Percentiles rank a stretch among this genome's conserved stretches.
Conservation (phyloP, 2,888 invertebrate genomes). For the Caenorhabditis becei region DNA sequence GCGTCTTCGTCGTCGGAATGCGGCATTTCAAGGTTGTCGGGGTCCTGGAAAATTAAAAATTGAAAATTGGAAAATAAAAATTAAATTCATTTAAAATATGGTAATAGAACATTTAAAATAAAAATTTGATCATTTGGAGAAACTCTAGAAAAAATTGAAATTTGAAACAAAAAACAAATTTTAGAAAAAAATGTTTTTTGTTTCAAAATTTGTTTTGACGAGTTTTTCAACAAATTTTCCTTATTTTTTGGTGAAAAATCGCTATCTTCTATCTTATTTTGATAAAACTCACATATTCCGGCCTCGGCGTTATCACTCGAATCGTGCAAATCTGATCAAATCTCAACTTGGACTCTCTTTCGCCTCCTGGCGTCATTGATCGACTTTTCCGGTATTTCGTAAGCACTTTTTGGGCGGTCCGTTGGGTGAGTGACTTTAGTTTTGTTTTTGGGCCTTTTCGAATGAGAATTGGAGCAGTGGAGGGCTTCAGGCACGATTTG, state of each 20-base stretch:
- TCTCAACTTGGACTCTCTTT: conserved; percentile 7
- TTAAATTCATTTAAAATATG: too few species aligned
- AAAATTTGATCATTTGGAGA: too few species aligned
- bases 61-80: too few species aligned
- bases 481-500: conserved; percentile 40
- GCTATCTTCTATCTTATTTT: background rate
- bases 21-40: conserved; percentile 35
- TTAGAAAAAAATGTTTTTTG: too few species aligned
- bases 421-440: conserved; percentile 28
- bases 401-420: conserved; percentile 18
- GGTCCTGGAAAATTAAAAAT: conserved; percentile 47
- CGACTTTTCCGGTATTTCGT: conserved; percentile 37
- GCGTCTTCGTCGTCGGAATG: conserved; percentile 37
- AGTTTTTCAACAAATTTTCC: too few species aligned
- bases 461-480: background rate
- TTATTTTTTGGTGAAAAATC: too few species aligned
- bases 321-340: conserved; percentile 52
- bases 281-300: conserved; percentile 34
- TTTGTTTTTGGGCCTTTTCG: background rate
- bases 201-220: too few species aligned
- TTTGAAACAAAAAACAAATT: too few species aligned
- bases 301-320: conserved; percentile 52
- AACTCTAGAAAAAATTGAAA: too few species aligned
- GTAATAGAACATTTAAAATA: too few species aligned
- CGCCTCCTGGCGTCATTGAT: background rate